Evolutionary conservation across 1,140 invertebrate genomes (phyloP), one percentile per base, ranked within the genome.

Genomic region (Eriosoma lanigerum): DNA sequence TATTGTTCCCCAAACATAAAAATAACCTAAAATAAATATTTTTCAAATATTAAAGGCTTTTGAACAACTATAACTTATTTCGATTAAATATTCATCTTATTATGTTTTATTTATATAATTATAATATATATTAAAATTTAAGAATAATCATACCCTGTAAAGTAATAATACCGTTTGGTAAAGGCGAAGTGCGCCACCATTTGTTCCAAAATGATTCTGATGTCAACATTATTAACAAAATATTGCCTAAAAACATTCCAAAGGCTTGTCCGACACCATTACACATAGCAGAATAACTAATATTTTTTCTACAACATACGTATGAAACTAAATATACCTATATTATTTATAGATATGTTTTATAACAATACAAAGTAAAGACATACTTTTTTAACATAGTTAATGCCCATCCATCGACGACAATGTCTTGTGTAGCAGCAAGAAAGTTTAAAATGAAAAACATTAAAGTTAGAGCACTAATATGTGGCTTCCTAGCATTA

Each of bases 331-430:
- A 62, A 38, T 24, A 15, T 29, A n/a, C n/a, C n/a, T 44, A 17
- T 19, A 80, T 38, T 44, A 68, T 66, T 58, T 52, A 78, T 54
- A 54, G 15, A n/a, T n/a, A n/a, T 24, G 17, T 70, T 58, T 29
- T 58, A 70, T 9, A 60, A 46, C 3, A 32, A 46, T 26, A 9
- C 3, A 38, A 38, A 38, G 24, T 66, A 44, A 24, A 29, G 4
- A 73, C 29, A 83, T 86, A 93, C 91, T 93, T 93, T 85, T 96
- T 95, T 3, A 99, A 87, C 95, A 99, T 99, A 4, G 98, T 99
- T 1, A 99, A 87, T 1, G 98, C 98, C 98, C 98, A 99, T 12
- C 98, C 98, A 90, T 99, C 98, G 0, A 99, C 97, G 72, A 97
- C 97, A 85, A 99, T 99, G 86, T 99, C 98, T 88, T 99, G 98